These are phyloP conservation scores for Chinchilla lanigera DNA, from an alignment of 2,113 vertebrate species.

Conservation along the genomic window DNA sequence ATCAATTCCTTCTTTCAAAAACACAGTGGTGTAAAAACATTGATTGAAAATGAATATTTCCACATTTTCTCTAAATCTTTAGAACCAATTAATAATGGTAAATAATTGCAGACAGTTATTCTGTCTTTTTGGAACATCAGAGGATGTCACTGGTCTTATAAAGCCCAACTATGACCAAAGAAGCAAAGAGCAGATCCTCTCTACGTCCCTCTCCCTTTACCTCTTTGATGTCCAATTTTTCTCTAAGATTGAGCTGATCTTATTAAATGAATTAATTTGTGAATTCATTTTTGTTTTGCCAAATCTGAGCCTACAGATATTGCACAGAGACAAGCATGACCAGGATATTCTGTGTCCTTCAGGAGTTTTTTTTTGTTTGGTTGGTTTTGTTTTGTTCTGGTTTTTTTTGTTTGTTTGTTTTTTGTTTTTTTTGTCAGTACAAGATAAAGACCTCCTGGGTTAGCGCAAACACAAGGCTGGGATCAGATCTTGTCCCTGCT, in stretches of 20 bases:
- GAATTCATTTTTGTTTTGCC: neutral
- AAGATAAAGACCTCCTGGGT: neutral
- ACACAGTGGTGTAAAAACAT: neutral
- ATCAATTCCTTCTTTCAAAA: conserved; percentile 41
- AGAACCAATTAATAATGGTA: neutral
- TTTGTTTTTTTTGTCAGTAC: neutral
- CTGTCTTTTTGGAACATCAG: conserved; percentile 20
- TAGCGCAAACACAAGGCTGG: neutral
- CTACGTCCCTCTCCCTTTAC: neutral
- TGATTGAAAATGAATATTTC: conserved; percentile 45
- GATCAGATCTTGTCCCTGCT: neutral
- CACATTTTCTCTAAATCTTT: conserved; percentile 7
- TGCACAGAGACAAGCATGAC: neutral
- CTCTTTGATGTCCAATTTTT: neutral
- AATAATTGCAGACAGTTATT: neutral
- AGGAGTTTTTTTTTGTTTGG: neutral
- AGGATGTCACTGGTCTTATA: neutral
- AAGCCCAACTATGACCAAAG: neutral
- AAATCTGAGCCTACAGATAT: neutral
- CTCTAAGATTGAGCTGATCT: neutral
- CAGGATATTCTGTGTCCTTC: neutral
- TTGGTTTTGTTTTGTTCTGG: no score
- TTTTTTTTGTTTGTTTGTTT: no score
- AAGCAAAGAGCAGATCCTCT: neutral
- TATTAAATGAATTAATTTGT: neutral